Evolutionary conservation across 1,140 invertebrate genomes (phyloP).

Genomic region (Sipha flava): DNA sequence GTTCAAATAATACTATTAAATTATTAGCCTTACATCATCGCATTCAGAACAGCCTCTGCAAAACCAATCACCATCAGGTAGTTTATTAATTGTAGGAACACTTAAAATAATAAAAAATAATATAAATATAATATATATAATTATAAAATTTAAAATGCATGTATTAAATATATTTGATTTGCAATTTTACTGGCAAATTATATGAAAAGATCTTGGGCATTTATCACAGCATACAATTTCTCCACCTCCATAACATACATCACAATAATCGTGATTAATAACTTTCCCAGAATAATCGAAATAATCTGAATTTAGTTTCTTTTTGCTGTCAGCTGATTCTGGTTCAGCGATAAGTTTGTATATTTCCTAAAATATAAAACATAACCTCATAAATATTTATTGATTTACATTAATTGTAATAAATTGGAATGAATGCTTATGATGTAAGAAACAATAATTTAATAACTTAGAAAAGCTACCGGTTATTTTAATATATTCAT

Average conservation of each 20-base stretch:
- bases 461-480: too few relatives aligned
- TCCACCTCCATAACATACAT: conserved; percentile 85
- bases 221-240: conserved; percentile 92
- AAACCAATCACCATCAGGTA: not conserved
- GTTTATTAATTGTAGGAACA: not conserved
- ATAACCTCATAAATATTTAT: not conserved
- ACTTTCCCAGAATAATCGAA: conserved; percentile 76
- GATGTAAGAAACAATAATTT: too few relatives aligned
- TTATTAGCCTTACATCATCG: not conserved
- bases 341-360: conserved; percentile 18
- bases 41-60: not conserved
- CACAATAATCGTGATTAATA: conserved; percentile 89
- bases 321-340: not conserved
- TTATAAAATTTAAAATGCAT: not conserved
- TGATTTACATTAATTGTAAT: too few relatives aligned
- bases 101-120: not conserved
- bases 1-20: not conserved
- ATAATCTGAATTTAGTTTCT: conserved; percentile 47
- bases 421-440: too few relatives aligned
- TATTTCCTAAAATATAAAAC: conserved; percentile 11
- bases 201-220: conserved; percentile 89
- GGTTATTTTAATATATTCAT: too few relatives aligned
- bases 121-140: not conserved
- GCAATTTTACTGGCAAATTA: conserved; percentile 78
- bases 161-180: not conserved